These are phyloP conservation scores for Aurelia sp. DNA, from an alignment of 30 jellyfish, hydroid and myxozoan species.

Conservation along the genomic window DNA sequence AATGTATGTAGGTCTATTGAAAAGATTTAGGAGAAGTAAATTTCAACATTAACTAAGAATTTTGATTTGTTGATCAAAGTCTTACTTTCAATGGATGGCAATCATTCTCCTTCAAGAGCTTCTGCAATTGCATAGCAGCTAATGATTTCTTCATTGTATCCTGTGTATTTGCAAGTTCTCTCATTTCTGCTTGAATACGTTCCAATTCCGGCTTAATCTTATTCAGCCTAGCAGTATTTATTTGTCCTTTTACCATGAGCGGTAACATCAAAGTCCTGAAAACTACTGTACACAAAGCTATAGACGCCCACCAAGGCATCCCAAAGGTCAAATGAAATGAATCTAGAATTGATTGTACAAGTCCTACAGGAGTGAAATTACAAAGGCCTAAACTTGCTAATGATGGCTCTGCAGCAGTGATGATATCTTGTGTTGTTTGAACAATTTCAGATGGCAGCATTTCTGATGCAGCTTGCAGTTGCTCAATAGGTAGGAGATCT, in stretches of 20 bases:
- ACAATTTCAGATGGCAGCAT: constrained; percentile 42
- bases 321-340: constrained; percentile 73
- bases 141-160: constrained; percentile 86
- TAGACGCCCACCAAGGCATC: constrained; percentile 98
- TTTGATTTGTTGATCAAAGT: no score
- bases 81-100: constrained; percentile 91
- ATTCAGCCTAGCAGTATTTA: constrained; percentile 83
- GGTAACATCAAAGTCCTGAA: constrained; percentile 87
- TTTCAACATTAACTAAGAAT: no score
- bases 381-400: constrained; percentile 87
- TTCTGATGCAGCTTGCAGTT: constrained; percentile 29
- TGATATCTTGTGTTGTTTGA: constrained; percentile 59
- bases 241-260: constrained; percentile 92
- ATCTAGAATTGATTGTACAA: constrained; percentile 77
- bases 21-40: no score
- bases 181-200: constrained; percentile 77
- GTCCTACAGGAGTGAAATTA: constrained; percentile 93
- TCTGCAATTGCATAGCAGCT: constrained; percentile 90
- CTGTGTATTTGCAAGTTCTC: constrained; percentile 84
- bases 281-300: constrained; percentile 79
- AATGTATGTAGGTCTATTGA: no score
- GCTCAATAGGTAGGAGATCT: background rate
- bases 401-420: constrained; percentile 76
- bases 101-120: constrained; percentile 76
- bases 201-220: constrained; percentile 91